Evolutionary conservation across 92 coral and sea anemone genomes (phyloP).

Genomic region (Zoanthus sociatus): DNA sequence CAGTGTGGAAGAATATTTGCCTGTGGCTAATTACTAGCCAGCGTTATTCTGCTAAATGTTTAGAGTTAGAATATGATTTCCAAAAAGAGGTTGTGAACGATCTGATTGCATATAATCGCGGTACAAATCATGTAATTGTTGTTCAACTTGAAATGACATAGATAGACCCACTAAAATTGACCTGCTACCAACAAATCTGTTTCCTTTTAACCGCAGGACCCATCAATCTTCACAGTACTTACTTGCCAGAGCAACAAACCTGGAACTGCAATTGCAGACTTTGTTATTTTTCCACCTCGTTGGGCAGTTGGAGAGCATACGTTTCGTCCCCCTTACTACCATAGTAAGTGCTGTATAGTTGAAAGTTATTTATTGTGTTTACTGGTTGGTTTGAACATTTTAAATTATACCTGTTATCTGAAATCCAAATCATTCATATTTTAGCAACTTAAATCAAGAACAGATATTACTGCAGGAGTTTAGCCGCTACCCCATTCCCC

Average conservation of each 20-base stretch:
- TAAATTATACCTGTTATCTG: not conserved
- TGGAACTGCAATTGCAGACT: slow-evolving; percentile 96
- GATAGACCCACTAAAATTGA: too few relatives aligned
- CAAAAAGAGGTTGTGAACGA: too few relatives aligned
- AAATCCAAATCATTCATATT: not conserved
- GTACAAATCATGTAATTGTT: too few relatives aligned
- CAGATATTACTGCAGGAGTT: not conserved
- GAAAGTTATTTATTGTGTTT: not conserved
- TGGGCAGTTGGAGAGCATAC: slow-evolving; percentile 97
- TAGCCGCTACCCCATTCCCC: not conserved
- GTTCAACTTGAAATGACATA: too few relatives aligned
- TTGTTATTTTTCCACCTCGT: slow-evolving; percentile 97
- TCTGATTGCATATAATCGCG: too few relatives aligned
- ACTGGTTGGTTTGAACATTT: not conserved
- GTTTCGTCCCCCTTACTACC: slow-evolving; percentile 96
- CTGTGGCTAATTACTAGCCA: too few relatives aligned
- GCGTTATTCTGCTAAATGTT: too few relatives aligned
- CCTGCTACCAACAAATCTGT: too few relatives aligned
- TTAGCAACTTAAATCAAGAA: not conserved
- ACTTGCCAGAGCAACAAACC: slow-evolving; percentile 94
- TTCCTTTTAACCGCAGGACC: slow-evolving; percentile 71
- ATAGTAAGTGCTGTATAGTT: slow-evolving; percentile 25
- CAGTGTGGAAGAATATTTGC: too few relatives aligned
- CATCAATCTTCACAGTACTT: slow-evolving; percentile 93
- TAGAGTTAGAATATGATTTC: too few relatives aligned